Evolutionary conservation across 2,888 invertebrate species (phyloP).

Genomic region (Stenodera caucasica): DNA sequence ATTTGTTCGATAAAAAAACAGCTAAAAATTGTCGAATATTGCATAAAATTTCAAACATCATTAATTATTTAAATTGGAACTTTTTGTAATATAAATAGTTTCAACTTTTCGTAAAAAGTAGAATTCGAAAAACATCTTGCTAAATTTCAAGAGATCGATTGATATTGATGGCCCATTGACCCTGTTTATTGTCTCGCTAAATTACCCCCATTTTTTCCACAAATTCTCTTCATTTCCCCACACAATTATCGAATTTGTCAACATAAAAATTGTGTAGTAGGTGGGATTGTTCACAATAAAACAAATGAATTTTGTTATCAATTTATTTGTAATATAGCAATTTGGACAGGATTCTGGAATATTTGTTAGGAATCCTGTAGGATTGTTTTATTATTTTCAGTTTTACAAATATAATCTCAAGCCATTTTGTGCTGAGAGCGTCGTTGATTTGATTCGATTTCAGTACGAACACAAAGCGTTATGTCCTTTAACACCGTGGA

Average conservation of each 20-base stretch:
- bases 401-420: neutral
- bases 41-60: no score
- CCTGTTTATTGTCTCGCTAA: neutral
- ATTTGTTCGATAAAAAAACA: no score
- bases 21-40: no score
- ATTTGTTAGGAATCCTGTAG: neutral
- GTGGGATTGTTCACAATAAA: neutral
- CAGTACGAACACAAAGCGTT: slow-evolving; percentile 26
- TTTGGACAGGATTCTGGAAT: neutral
- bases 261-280: slow-evolving; percentile 18
- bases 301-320: neutral
- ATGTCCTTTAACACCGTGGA: slow-evolving; percentile 43
- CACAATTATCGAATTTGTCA: slow-evolving; percentile 17
- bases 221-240: slow-evolving; percentile 6
- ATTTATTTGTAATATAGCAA: neutral
- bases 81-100: no score
- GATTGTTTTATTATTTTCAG: neutral
- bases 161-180: slow-evolving; percentile 4
- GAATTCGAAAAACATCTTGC: no score
- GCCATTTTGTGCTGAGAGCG: neutral
- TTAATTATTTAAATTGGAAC: no score
- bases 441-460: neutral
- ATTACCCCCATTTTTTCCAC: neutral
- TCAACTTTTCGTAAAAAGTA: no score
- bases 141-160: slow-evolving; percentile 9